A percentile compares a stretch with the other conserved stretches of the same genome.
phyloP scores from a whole-genome alignment of 37 sponge, comb jelly and placozoan genomes.

The Beroe forskalii region DNA sequence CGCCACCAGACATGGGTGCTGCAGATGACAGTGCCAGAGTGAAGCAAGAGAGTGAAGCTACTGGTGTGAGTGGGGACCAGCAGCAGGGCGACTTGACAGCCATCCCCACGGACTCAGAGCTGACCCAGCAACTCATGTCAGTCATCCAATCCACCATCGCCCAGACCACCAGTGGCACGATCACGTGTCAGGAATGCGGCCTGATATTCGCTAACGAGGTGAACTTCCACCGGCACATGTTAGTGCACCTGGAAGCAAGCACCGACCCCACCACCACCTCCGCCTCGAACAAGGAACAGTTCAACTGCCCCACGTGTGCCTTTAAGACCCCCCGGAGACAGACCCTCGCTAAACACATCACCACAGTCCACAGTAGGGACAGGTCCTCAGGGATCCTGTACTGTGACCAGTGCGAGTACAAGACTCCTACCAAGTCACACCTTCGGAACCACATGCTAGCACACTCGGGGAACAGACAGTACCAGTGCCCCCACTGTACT shows the following conservation, averaged over 20 bases:
- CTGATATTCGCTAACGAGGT: conserved; percentile 33
- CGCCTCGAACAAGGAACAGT: neutral
- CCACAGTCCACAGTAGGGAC: conserved; percentile 14
- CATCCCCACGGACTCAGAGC: conserved; percentile 11
- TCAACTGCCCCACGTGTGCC: conserved; percentile 35
- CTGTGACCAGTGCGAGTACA: conserved; percentile 51
- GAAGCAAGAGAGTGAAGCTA: no score
- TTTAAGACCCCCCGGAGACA: conserved; percentile 22
- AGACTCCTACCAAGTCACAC: conserved; percentile 48
- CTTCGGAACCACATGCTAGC: conserved; percentile 49
- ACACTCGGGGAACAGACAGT: conserved; percentile 51
- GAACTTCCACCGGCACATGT: conserved; percentile 25
- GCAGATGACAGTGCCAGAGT: no score
- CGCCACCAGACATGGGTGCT: neutral
- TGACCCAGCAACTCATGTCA: conserved; percentile 22
- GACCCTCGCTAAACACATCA: conserved; percentile 33
- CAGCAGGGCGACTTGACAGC: neutral
- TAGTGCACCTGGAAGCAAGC: neutral
- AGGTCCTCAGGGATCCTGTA: conserved; percentile 31
- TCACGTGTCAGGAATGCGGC: conserved; percentile 10
- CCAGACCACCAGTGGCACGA: neutral
- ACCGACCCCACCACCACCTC: neutral
- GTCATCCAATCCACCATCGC: conserved; percentile 14
- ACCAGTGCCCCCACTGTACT: conserved; percentile 55
- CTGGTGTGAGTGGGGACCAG: neutral